These are phyloP conservation scores for Nesometra sesokonis DNA, from an alignment of 35 echinoderm and acorn worm genomes.

Conservation along the genomic window DNA sequence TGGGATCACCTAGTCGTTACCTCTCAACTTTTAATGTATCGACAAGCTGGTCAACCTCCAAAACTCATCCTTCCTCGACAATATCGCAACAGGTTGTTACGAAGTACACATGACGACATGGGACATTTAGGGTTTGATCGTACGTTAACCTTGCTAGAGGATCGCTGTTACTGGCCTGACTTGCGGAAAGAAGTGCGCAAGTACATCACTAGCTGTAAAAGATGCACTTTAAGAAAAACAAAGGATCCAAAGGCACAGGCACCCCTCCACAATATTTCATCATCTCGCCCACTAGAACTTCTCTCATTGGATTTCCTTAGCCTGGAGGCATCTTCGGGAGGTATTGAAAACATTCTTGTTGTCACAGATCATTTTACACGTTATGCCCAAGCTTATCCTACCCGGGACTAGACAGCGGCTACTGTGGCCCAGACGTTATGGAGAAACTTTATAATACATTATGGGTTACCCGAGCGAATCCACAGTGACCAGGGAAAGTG, in stretches of 20 bases:
- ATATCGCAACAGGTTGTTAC: background rate
- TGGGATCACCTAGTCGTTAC: background rate
- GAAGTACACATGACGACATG: background rate
- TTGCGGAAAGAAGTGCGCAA: background rate
- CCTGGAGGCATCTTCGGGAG: background rate
- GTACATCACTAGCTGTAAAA: background rate
- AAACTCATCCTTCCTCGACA: background rate
- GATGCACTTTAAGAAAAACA: conserved; percentile 3
- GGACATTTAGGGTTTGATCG: background rate
- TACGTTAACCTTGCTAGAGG: background rate
- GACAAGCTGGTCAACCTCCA: background rate
- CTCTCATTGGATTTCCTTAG: background rate
- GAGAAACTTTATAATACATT: background rate
- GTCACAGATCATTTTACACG: background rate
- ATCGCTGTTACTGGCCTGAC: conserved; percentile 6
- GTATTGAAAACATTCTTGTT: background rate
- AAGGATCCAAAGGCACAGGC: background rate
- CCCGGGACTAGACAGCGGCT: background rate
- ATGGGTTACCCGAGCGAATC: background rate
- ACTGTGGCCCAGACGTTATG: background rate
- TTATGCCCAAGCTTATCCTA: background rate
- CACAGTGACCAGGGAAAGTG: background rate
- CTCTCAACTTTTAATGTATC: background rate
- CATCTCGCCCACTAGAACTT: background rate
- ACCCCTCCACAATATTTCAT: background rate